Percentiles rank a stretch among this genome's conserved stretches.
Evolutionary conservation across 2,888 invertebrate species (phyloP).

Genomic region (Drosophila fulvimacula): DNA sequence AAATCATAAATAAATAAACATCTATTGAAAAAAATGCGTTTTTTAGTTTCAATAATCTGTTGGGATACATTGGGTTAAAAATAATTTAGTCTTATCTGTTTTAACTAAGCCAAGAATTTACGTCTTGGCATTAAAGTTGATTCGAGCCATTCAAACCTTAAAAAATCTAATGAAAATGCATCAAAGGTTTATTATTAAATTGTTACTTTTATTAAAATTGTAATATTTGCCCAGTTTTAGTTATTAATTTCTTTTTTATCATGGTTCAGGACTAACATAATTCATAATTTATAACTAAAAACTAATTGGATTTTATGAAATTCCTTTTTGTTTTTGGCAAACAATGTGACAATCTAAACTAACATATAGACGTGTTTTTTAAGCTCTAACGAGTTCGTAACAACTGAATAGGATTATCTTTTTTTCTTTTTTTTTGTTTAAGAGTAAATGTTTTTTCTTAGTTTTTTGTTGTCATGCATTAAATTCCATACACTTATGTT

Average conservation of each 20-base stretch:
- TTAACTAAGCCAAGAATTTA: too few relatives aligned
- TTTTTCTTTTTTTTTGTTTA: background rate
- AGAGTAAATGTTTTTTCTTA: constrained; percentile 9
- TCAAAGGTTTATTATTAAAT: constrained; percentile 1
- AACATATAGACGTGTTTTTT: constrained; percentile 27
- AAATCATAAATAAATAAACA: constrained; percentile 72
- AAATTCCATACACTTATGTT: constrained; percentile 27
- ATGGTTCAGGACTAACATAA: constrained; percentile 25
- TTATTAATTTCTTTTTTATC: constrained; percentile 29
- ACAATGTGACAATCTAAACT: constrained; percentile 42
- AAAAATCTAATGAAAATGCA: background rate
- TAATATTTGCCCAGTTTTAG: constrained; percentile 41
- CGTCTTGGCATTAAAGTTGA: too few relatives aligned
- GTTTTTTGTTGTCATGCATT: constrained; percentile 8
- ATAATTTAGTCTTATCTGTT: too few relatives aligned
- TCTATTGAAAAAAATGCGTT: constrained; percentile 42
- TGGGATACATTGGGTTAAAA: background rate
- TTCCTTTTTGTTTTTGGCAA: constrained; percentile 14
- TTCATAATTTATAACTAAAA: constrained; percentile 17
- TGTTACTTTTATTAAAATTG: constrained; percentile 69
- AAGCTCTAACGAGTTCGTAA: constrained; percentile 7
- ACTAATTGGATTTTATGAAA: constrained; percentile 7
- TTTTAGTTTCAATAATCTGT: background rate
- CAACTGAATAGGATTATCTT: constrained; percentile 19
- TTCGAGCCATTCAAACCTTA: too few relatives aligned